Evolutionary conservation across 2,797 vertebrate genomes (phyloP).

Genomic region (Sphaeramia orbicularis): DNA sequence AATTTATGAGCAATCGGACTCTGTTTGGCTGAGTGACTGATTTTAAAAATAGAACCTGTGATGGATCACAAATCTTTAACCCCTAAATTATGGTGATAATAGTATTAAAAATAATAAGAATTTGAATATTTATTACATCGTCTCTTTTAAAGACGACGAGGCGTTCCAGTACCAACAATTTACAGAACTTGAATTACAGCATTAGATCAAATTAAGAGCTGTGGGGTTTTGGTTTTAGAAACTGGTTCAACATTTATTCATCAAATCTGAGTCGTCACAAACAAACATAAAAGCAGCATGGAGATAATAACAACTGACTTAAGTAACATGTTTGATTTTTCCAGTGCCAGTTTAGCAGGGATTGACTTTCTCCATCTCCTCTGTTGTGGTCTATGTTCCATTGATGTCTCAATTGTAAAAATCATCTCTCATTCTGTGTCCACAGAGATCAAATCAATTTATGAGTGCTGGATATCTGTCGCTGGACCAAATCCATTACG

Average conservation of each 20-base stretch:
- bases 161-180: slow-evolving; percentile 1
- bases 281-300: slow-evolving; percentile 32
- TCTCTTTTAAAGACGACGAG: slow-evolving; percentile 4
- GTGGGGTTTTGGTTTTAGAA: slow-evolving; percentile 3
- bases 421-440: slow-evolving; percentile 82
- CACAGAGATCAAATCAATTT: slow-evolving; percentile 87
- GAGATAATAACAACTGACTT: slow-evolving; percentile 33
- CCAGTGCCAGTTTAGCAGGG: slow-evolving; percentile 53
- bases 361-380: slow-evolving; percentile 76
- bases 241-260: slow-evolving; percentile 19
- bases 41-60: slow-evolving; percentile 87
- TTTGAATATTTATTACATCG: background rate
- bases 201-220: background rate
- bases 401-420: slow-evolving; percentile 86
- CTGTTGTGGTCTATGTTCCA: slow-evolving; percentile 80
- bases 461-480: slow-evolving; percentile 83
- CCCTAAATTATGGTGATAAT: slow-evolving; percentile 49
- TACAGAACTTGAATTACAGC: background rate
- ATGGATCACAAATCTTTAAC: slow-evolving; percentile 66
- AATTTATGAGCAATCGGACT: slow-evolving; percentile 90
- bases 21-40: slow-evolving; percentile 85
- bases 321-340: slow-evolving; percentile 62
- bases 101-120: slow-evolving; percentile 28
- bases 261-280: slow-evolving; percentile 18
- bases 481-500: slow-evolving; percentile 84